A percentile compares a stretch with the other conserved stretches of the same genome.
These are phyloP conservation scores for Cyclopterus lumpus DNA, from an alignment of 2,797 vertebrate genomes.

Conservation along the genomic window DNA sequence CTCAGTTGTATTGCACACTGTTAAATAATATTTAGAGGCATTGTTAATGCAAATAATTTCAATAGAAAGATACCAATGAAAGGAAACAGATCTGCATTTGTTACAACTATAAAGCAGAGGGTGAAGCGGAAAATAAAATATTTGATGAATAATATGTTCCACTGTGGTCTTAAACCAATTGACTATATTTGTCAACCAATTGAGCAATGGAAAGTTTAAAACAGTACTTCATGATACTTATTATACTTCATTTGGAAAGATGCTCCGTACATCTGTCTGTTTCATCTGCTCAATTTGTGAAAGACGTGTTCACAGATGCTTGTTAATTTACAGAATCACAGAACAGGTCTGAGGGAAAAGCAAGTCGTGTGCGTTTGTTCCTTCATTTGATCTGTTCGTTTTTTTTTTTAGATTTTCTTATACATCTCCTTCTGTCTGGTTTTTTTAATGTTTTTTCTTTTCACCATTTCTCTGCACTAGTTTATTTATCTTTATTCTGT, in stretches of 20 bases:
- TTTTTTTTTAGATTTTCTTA: conserved; percentile 1
- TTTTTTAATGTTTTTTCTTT: neutral
- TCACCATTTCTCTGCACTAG: neutral
- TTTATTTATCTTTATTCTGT: conserved; percentile 2
- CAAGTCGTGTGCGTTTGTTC: neutral
- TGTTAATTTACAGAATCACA: conserved; percentile 33
- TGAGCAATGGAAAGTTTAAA: conserved; percentile 4
- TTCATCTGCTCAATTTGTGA: conserved; percentile 35
- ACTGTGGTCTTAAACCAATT: neutral
- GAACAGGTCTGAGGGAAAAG: neutral
- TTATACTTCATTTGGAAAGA: conserved; percentile 25
- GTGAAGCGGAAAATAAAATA: neutral
- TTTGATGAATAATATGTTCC: conserved; percentile 29
- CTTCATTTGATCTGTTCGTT: neutral
- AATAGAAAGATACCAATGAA: neutral
- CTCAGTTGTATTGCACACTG: neutral
- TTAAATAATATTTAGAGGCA: neutral
- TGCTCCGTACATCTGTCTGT: conserved; percentile 28
- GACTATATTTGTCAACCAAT: conserved; percentile 16
- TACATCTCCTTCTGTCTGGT: neutral
- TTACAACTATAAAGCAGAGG: neutral
- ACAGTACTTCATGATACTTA: neutral
- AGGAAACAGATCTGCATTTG: neutral
- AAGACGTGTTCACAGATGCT: conserved; percentile 9
- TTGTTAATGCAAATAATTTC: neutral